A percentile compares a stretch with the other conserved stretches of the same genome.
phyloP scores from a whole-genome alignment of 2,888 invertebrate species.

The Conistra vaccinii region DNA sequence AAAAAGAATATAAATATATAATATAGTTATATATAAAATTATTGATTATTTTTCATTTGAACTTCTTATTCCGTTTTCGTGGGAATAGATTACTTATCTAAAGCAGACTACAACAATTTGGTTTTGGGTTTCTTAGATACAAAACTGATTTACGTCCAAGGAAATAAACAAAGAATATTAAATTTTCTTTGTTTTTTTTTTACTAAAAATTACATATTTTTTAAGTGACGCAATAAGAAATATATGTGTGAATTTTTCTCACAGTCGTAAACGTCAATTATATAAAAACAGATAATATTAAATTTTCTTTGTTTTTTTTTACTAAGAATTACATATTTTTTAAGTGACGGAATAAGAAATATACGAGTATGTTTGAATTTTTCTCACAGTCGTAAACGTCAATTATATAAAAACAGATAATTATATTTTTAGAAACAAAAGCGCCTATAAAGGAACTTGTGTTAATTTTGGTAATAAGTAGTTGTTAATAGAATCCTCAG shows the following conservation, averaged over 20 bases:
- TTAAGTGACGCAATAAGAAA: neutral
- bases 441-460: neutral
- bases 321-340: too few species aligned
- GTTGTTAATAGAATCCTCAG: neutral
- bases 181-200: too few species aligned
- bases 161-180: too few species aligned
- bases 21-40: too few species aligned
- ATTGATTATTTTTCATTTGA: too few species aligned
- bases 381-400: constrained; percentile 14
- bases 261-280: neutral
- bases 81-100: neutral
- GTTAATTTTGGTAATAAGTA: neutral
- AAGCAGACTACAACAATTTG: neutral
- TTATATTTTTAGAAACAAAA: neutral
- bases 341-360: neutral
- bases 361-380: neutral
- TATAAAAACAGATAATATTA: too few species aligned
- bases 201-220: too few species aligned
- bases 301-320: too few species aligned
- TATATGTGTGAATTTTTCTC: constrained; percentile 15
- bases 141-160: neutral
- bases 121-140: neutral
- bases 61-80: neutral
- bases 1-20: too few species aligned
- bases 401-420: too few species aligned